Conservation (phyloP, 2,888 invertebrate genomes). For the Agelastica alni region DNA sequence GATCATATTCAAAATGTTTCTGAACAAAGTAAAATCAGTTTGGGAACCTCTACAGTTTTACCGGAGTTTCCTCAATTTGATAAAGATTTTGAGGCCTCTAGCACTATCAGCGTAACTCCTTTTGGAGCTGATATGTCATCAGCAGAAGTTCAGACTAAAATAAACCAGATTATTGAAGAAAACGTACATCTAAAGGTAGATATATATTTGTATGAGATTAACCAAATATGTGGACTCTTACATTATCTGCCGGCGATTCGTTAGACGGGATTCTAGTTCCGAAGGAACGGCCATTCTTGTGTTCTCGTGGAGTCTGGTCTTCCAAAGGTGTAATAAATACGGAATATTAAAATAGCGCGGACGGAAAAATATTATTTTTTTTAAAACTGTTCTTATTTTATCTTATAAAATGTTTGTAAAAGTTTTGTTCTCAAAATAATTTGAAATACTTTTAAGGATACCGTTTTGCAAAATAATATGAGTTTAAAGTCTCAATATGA, state of each 20-base stretch:
- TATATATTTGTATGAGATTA: not conserved
- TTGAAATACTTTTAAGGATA: constrained; percentile 67
- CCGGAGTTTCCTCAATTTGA: constrained; percentile 25
- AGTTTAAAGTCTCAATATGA: constrained; percentile 70
- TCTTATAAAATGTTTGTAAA: too few species aligned
- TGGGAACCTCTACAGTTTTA: constrained; percentile 17
- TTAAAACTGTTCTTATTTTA: too few species aligned
- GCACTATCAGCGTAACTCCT: constrained; percentile 30
- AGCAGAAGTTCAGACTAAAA: constrained; percentile 48
- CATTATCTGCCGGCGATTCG: constrained; percentile 9
- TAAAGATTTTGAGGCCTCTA: constrained; percentile 23
- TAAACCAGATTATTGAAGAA: constrained; percentile 46
- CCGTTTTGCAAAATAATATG: constrained; percentile 67
- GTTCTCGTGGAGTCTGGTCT: too few species aligned
- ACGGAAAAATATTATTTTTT: too few species aligned
- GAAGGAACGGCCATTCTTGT: too few species aligned
- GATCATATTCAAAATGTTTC: not conserved
- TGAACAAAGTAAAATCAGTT: not conserved
- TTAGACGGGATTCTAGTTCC: too few species aligned
- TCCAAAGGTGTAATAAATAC: too few species aligned
- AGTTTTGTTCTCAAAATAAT: too few species aligned
- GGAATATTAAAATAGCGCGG: too few species aligned
- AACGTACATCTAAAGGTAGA: constrained; percentile 42
- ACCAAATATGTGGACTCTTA: not conserved
- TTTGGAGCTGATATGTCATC: constrained; percentile 40